Base-by-base conservation (phyloP, 2,888 invertebrate species). In the Patella caerulea region DNA sequence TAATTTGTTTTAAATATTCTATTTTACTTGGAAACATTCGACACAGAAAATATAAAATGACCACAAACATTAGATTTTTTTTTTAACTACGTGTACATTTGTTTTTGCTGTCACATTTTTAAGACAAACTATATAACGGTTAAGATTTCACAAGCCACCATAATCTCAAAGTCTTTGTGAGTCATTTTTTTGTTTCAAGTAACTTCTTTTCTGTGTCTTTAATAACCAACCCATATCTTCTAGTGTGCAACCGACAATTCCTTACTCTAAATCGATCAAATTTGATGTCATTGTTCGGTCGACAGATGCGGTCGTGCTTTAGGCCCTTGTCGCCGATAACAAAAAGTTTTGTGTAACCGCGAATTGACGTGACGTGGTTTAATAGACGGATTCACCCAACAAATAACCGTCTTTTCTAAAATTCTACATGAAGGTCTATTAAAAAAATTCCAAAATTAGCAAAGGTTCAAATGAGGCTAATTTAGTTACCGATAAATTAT, bases 341-440 rank as follows among this genome's bases (percentile, higher is more conserved):
- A 65, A 65, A 65, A 65, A 65, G 65, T 65, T 65, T 65, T 65
- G 65, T 65, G 65, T 65, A 65, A 65, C 65, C 65, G 65, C 65
- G 65, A 65, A 65, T 65, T 11, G 65, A 24, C 65, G 24, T 65
- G 65, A 65, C 65, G 65, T 24, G 24, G 19, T 24, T 65, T 65
- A 65, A 65, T 65, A 65, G 65, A 24, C 65, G 24, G 65, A 19
- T 19, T 65, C 65, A 24, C 24, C 19, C 19, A 24, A 65, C 65
- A 65, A 65, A 65, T 65, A 65, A 65, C 65, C 65, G 12, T 24
- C 65, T 24, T 45, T 45, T 45, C 45, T 45, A 9, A 45, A 45
- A 45, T 45, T 45, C 45, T 45, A 45, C 45, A 45, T 45, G 45
- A 45, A 45, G 45, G 45, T 45, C 45, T 45, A 45, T 45, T 45